Evolutionary conservation across 2,797 vertebrate species (phyloP).

Genomic region (Kryptopterus vitreolus): DNA sequence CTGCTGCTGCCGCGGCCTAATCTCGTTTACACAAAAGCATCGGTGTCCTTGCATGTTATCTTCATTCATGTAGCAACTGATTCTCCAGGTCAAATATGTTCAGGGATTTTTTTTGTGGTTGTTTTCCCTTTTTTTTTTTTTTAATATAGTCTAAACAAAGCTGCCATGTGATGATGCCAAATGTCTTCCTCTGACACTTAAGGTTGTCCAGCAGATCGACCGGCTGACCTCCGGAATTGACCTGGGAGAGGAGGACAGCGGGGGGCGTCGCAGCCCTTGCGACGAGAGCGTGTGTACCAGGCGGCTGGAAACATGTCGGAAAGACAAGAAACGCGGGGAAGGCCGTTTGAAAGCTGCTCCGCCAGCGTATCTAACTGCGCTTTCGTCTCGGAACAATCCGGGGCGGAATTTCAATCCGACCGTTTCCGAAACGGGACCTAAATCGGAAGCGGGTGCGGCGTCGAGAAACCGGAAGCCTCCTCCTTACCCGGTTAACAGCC

Average conservation of each 20-base stretch:
- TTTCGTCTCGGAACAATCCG: conserved; percentile 5
- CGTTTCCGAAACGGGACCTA: conserved; percentile 12
- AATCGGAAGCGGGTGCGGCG: conserved; percentile 46
- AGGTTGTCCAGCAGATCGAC: conserved; percentile 81
- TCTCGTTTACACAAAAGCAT: conserved; percentile 54
- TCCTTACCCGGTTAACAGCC: conserved; percentile 69
- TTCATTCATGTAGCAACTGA: conserved; percentile 52
- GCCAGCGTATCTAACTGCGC: conserved; percentile 33
- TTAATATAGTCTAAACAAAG: not conserved
- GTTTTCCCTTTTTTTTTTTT: no score
- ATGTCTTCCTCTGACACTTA: conserved; percentile 43
- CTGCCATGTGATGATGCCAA: conserved; percentile 30
- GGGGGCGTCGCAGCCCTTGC: conserved; percentile 61
- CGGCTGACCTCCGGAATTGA: conserved; percentile 73
- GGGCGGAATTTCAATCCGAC: conserved; percentile 20
- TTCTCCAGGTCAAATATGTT: conserved; percentile 46
- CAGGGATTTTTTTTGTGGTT: no score
- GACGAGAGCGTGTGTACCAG: conserved; percentile 46
- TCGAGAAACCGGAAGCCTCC: conserved; percentile 71
- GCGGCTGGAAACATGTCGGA: not conserved
- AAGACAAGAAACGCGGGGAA: not conserved
- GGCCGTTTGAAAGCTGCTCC: conserved; percentile 12
- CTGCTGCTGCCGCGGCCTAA: conserved; percentile 57
- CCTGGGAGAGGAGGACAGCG: conserved; percentile 64
- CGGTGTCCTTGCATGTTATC: conserved; percentile 58